These are phyloP conservation scores for Rhadina sibilatrix DNA, from an alignment of 2,113 vertebrate species.

Conservation along the genomic window DNA sequence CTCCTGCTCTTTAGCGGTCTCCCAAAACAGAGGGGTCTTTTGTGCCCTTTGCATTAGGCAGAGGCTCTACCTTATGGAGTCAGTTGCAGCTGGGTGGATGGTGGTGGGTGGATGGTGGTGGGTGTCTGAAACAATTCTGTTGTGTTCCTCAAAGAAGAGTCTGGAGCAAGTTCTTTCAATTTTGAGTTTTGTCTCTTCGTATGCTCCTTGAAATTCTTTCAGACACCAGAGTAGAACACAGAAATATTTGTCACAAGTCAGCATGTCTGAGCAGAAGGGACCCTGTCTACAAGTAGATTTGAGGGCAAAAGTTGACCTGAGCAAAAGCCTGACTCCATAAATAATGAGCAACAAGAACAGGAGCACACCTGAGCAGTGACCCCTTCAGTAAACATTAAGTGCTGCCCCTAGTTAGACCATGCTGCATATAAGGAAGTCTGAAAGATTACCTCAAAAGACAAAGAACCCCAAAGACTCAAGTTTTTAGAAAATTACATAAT, in stretches of 20 bases:
- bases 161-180: not conserved
- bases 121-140: not conserved
- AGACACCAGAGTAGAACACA: not conserved
- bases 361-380: not conserved
- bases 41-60: not conserved
- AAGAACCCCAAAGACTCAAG: not conserved
- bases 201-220: constrained; percentile 1
- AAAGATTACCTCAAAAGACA: not conserved
- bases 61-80: too few species aligned
- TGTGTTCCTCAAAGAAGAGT: not conserved
- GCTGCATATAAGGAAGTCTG: not conserved
- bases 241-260: not conserved
- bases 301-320: constrained; percentile 2
- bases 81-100: not conserved
- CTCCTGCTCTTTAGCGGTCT: not conserved
- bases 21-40: not conserved
- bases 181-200: not conserved
- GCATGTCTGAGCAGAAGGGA: not conserved
- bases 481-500: not conserved
- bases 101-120: not conserved
- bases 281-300: not conserved
- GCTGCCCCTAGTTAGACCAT: not conserved
- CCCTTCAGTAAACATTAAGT: not conserved
- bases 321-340: not conserved
- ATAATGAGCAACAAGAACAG: not conserved